Percentiles rank a stretch among this genome's conserved stretches.
These are phyloP conservation scores for Lordiphosa clarofinis DNA, from an alignment of 1,140 invertebrate species.

Conservation along the genomic window DNA sequence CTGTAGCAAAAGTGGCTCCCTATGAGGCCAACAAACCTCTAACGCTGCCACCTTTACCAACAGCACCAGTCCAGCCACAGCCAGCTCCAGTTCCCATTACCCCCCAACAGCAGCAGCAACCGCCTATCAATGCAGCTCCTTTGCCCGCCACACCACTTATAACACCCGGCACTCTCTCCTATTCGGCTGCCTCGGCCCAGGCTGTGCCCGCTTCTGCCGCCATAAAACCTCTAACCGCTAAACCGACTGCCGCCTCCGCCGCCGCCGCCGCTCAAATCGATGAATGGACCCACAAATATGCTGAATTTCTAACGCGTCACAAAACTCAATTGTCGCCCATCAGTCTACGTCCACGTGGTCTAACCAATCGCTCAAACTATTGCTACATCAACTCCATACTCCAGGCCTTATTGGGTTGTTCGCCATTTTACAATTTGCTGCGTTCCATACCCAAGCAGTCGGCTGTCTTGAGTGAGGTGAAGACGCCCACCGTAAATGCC, in stretches of 20 bases:
- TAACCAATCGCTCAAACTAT: conserved; percentile 95
- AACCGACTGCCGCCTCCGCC: conserved; percentile 19
- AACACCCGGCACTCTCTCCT: conserved; percentile 73
- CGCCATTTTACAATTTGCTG: conserved; percentile 95
- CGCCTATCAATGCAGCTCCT: conserved; percentile 25
- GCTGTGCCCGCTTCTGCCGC: conserved; percentile 49
- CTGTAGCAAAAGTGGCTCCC: conserved; percentile 82
- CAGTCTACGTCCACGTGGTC: conserved; percentile 89
- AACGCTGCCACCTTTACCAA: neutral
- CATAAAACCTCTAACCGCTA: conserved; percentile 39
- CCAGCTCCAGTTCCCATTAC: conserved; percentile 2
- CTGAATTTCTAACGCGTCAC: conserved; percentile 87
- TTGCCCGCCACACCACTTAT: conserved; percentile 56
- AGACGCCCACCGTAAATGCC: conserved; percentile 93
- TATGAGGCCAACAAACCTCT: conserved; percentile 79
- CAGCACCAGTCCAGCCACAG: conserved; percentile 3
- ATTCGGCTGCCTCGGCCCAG: conserved; percentile 76
- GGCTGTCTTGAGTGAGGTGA: conserved; percentile 82
- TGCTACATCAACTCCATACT: conserved; percentile 97
- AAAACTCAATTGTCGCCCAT: conserved; percentile 87
- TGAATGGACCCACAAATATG: conserved; percentile 79
- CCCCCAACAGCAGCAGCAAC: conserved; percentile 26
- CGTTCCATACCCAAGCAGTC: conserved; percentile 84
- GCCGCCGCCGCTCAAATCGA: conserved; percentile 41
- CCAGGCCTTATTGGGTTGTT: conserved; percentile 94